Evolutionary conservation across 2,797 vertebrate species (phyloP).

Genomic region (Eospalax fontanierii): DNA sequence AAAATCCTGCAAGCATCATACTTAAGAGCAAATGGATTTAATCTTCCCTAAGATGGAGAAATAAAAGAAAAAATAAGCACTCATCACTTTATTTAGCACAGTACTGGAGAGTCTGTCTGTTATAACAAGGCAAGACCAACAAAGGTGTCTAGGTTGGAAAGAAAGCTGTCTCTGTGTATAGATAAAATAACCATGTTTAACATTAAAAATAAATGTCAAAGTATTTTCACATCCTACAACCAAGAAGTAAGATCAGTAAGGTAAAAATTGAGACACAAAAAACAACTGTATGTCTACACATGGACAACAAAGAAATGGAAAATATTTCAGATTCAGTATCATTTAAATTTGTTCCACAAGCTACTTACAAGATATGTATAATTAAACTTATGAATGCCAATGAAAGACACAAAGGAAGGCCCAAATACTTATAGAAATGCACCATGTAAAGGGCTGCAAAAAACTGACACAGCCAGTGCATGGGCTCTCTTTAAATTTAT

Average conservation of each 20-base stretch:
- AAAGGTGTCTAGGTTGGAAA: not conserved
- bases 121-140: not conserved
- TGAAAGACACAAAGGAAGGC: not conserved
- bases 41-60: not conserved
- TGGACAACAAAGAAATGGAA: slow-evolving; percentile 52
- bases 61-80: not conserved
- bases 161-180: not conserved
- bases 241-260: not conserved
- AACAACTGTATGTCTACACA: not conserved
- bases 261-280: slow-evolving; percentile 20
- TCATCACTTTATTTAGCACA: slow-evolving; percentile 5
- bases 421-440: not conserved
- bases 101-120: not conserved
- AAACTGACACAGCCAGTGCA: not conserved
- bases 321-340: slow-evolving; percentile 5
- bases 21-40: not conserved
- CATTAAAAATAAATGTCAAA: slow-evolving; percentile 56
- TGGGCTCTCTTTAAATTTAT: slow-evolving; percentile 4
- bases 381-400: not conserved
- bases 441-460: not conserved
- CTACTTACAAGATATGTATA: not conserved
- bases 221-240: not conserved
- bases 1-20: not conserved
- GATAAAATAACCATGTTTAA: not conserved
- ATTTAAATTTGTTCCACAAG: not conserved